These are phyloP conservation scores for Hetaerina americana DNA, from an alignment of 1,140 invertebrate species.

Conservation along the genomic window DNA sequence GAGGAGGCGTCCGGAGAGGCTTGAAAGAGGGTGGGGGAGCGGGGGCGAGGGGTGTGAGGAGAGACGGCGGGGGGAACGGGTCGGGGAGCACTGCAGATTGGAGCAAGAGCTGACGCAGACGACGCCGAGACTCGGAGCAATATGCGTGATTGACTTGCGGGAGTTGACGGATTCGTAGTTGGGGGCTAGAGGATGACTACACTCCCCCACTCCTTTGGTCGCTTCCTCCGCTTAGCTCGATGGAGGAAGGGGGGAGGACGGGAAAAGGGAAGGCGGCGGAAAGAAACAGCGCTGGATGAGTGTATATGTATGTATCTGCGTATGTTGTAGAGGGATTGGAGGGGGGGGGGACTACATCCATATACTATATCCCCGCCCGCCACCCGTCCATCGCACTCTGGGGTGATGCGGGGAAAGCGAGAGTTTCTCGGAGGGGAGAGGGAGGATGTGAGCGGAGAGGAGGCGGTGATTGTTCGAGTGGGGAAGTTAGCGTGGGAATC, in stretches of 20 bases:
- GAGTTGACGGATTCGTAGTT: not conserved
- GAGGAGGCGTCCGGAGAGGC: not conserved
- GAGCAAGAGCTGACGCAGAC: not conserved
- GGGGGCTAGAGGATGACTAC: not conserved
- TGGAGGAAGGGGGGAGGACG: not conserved
- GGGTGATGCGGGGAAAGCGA: not conserved
- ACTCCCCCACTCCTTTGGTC: too few species aligned
- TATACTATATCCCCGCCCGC: too few species aligned
- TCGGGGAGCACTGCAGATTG: not conserved
- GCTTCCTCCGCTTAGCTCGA: not conserved
- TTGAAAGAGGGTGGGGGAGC: not conserved
- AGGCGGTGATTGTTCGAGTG: not conserved
- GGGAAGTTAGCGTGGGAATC: too few species aligned
- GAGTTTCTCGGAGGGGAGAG: not conserved
- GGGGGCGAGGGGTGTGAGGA: not conserved
- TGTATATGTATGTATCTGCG: too few species aligned
- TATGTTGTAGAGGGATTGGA: too few species aligned
- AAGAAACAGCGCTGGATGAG: too few species aligned
- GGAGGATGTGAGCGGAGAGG: not conserved
- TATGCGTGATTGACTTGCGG: not conserved
- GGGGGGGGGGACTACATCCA: too few species aligned
- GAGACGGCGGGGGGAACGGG: not conserved
- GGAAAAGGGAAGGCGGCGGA: not conserved
- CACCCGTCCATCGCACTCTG: not conserved
- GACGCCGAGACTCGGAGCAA: not conserved